Percentiles rank a stretch among this genome's conserved stretches.
Evolutionary conservation across 2,888 invertebrate genomes (phyloP).

Genomic region (Dorcus parallelipipedus): DNA sequence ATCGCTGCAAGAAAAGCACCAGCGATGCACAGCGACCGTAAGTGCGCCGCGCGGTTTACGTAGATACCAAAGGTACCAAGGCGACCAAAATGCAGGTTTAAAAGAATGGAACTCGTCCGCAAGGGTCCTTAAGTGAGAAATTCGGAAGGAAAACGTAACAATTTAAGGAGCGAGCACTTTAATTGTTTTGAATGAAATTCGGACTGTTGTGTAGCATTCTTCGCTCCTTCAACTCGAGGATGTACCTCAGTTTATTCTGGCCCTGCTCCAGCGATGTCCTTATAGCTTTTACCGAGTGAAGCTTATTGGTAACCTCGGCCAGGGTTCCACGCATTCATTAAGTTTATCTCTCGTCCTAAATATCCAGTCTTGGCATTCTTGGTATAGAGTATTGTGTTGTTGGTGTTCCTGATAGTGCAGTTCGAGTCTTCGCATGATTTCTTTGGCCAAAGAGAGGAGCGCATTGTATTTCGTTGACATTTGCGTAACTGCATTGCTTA

Average conservation of each 20-base stretch:
- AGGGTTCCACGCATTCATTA: conserved; percentile 73
- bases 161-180: too few relatives aligned
- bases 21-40: too few relatives aligned
- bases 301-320: conserved; percentile 79
- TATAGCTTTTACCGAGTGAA: conserved; percentile 82
- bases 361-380: conserved; percentile 92
- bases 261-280: conserved; percentile 92
- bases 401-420: conserved; percentile 93
- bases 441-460: conserved; percentile 84
- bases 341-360: conserved; percentile 85
- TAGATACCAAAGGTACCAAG: too few relatives aligned
- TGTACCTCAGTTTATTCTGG: conserved; percentile 79
- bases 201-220: too few relatives aligned
- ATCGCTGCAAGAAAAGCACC: too few relatives aligned
- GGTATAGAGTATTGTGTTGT: conserved; percentile 87
- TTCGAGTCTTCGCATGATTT: conserved; percentile 88
- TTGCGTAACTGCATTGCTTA: conserved; percentile 94
- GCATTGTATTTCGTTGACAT: conserved; percentile 93
- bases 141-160: too few relatives aligned
- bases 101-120: too few relatives aligned
- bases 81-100: too few relatives aligned
- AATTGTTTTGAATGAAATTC: too few relatives aligned
- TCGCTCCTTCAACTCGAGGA: conserved; percentile 88
- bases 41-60: too few relatives aligned
- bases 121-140: too few relatives aligned